Base-by-base conservation (phyloP, 1,140 invertebrate species). In the Drosophila sucinea region DNA sequence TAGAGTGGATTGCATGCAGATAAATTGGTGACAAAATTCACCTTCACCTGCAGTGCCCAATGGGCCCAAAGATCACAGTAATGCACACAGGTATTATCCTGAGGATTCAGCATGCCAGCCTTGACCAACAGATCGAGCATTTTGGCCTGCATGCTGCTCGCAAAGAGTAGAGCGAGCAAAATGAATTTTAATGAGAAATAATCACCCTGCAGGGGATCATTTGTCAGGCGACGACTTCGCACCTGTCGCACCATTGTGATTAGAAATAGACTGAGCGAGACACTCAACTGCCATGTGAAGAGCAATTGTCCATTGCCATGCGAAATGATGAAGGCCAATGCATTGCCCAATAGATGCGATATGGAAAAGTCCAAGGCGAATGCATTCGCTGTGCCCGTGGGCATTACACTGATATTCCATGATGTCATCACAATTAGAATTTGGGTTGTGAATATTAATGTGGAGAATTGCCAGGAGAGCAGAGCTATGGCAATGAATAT, bases 391-490 rank as follows among this genome's bases (percentile, higher is more conserved):
- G 84, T 41, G 4, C 60, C 55, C 11, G 75, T 51, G 4, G 73
- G 75, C 60, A 90, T 44, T 0, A 66, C 47, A 70, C 75, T 77
- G 3, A 75, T 38, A 51, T 79, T 85, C 79, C 79, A 85, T 23
- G 74, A 81, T 5, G 71, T 68, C 78, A 91, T 87, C 44, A 92
- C 63, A 47, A 91, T 91, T 3, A 91, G 10, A 11, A 91, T 82
- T 67, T 92, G 91, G 2, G 91, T 89, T 38, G 86, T 75, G 57
- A 91, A 92, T 54, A 92, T 90, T 5, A 85, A 67, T 8, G 81
- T 79, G 66, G 91, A 92, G 67, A 92, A 92, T 62, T 92, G 81
- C 91, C 91, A 92, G 44, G 81, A 91, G 1, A 92, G 70, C 30
- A 91, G 60, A 1, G 90, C 80, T 27, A 80, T 68, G 4, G 90